A percentile compares a stretch with the other conserved stretches of the same genome.
Evolutionary conservation across 2,888 invertebrate species (phyloP).

Genomic region (Caprella mutica): DNA sequence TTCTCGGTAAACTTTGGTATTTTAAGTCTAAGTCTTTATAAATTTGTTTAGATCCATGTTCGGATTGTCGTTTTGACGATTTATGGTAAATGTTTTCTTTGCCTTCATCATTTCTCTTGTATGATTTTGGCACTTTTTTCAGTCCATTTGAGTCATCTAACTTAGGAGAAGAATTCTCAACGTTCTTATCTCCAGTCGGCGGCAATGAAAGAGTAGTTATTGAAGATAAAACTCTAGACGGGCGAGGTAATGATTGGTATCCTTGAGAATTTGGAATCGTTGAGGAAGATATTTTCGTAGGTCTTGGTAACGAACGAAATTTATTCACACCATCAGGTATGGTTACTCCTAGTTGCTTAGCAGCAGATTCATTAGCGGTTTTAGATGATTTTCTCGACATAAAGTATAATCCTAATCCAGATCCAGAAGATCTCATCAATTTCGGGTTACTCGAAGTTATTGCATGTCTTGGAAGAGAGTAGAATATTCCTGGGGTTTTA

Average conservation of each 20-base stretch:
- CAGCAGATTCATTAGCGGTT: slow-evolving; percentile 11
- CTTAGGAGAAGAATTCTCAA: not conserved
- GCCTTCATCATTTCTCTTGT: not conserved
- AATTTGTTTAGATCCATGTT: slow-evolving; percentile 11
- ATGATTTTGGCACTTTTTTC: too few relatives aligned
- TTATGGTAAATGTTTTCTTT: slow-evolving; percentile 1
- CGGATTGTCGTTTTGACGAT: slow-evolving; percentile 8
- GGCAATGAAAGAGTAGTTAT: not conserved
- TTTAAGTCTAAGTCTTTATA: slow-evolving; percentile 12
- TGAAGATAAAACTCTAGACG: slow-evolving; percentile 3
- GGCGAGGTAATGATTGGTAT: slow-evolving; percentile 11
- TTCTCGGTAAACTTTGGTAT: slow-evolving; percentile 20
- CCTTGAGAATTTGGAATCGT: slow-evolving; percentile 9
- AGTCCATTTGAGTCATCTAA: not conserved
- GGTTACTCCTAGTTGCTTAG: slow-evolving; percentile 12
- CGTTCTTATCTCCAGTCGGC: not conserved
- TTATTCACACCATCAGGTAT: slow-evolving; percentile 8
- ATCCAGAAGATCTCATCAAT: slow-evolving; percentile 5
- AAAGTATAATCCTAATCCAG: slow-evolving; percentile 13
- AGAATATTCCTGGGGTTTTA: slow-evolving; percentile 5
- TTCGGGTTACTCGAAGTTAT: slow-evolving; percentile 9
- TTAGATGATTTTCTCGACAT: slow-evolving; percentile 10
- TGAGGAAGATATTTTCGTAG: not conserved
- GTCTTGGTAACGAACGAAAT: slow-evolving; percentile 13
- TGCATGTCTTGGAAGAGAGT: slow-evolving; percentile 13